Evolutionary conservation across 2,888 invertebrate genomes (phyloP), one percentile per base, ranked within the genome.

Genomic region (Andricus quercusramuli): DNA sequence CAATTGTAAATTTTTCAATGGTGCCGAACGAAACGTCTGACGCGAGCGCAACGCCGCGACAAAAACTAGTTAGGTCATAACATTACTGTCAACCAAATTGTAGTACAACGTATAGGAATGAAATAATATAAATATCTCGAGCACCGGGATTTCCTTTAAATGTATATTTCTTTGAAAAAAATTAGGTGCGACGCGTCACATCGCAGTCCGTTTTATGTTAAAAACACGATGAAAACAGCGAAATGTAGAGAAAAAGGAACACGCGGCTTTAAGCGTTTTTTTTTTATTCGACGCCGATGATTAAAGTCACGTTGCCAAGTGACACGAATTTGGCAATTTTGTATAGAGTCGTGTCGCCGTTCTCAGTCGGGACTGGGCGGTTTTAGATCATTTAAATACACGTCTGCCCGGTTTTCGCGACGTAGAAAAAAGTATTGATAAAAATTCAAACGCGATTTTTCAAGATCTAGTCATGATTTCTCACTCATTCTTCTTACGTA

Each of bases 81-180:
- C 85, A 82, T 86, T 85, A 89, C 85, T 86, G 86, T 89, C 88
- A 88, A 91, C 91, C 91, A 91, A 91, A 91, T 90, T 89, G 84
- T 91, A 91, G 91, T 91, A 91, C 91, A 91, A 90, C 85, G 82
- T 89, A 89, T 86, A 74, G 82, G 78, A 80, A 70, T 68, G 68
- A 80, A 80, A 80, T 78, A 68, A 81, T 83, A 66, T 78, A 65
- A 80, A 78, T 47, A 67, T 78, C 78, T 81, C 77, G 68, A 62
- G 56, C 79, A 70, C 9, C 70, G 70, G 29, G 29, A 74, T 74
- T 32, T 29, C 32, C 74, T 56, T 74, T 62, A 68, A 80, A 78
- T 74, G 32, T 74, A 77, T 79, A 76, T 56, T 41, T 64, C 15
- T 25, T 56, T 37, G 79, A 47, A 32, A 47, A 32, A 51, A 29